These are phyloP conservation scores for Drosophila bifasciata DNA, from an alignment of 1,140 invertebrate species.

Conservation along the genomic window DNA sequence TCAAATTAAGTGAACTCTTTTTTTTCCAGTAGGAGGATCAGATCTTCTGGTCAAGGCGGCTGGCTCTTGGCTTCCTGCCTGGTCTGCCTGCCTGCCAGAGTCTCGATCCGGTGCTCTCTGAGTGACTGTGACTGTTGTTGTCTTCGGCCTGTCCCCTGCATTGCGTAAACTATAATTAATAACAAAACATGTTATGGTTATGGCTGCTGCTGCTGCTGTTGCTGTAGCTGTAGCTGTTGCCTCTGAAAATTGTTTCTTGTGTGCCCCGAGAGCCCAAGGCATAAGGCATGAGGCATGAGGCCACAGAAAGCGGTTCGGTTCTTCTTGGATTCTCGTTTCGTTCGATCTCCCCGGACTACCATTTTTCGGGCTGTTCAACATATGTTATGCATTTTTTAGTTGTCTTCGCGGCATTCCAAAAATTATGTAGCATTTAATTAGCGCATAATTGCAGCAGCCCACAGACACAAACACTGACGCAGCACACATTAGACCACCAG, in stretches of 20 bases:
- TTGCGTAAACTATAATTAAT: slow-evolving; percentile 82
- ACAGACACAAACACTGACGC: slow-evolving; percentile 2
- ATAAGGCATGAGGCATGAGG: slow-evolving; percentile 55
- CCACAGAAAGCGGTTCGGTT: slow-evolving; percentile 49
- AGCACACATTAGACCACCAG: no score
- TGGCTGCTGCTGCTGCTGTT: slow-evolving; percentile 49
- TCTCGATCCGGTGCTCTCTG: slow-evolving; percentile 29
- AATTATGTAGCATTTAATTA: slow-evolving; percentile 83
- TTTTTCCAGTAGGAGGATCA: slow-evolving; percentile 32
- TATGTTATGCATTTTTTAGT: slow-evolving; percentile 82
- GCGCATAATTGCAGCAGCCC: slow-evolving; percentile 71
- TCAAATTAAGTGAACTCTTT: slow-evolving; percentile 83
- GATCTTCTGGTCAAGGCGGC: slow-evolving; percentile 70
- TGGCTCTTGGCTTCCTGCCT: slow-evolving; percentile 53
- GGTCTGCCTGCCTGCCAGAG: slow-evolving; percentile 24
- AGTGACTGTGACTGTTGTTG: slow-evolving; percentile 71
- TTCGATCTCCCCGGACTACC: not conserved
- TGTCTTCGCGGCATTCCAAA: slow-evolving; percentile 75
- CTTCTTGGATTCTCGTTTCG: slow-evolving; percentile 19
- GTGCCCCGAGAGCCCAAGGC: slow-evolving; percentile 62
- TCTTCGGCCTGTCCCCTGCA: slow-evolving; percentile 79
- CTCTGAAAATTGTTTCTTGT: slow-evolving; percentile 77
- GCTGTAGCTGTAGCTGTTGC: slow-evolving; percentile 19
- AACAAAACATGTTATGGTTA: slow-evolving; percentile 83
- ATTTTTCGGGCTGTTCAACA: slow-evolving; percentile 61